Evolutionary conservation across 2,113 vertebrate species (phyloP).

Genomic region (Muntiacus reevesi): DNA sequence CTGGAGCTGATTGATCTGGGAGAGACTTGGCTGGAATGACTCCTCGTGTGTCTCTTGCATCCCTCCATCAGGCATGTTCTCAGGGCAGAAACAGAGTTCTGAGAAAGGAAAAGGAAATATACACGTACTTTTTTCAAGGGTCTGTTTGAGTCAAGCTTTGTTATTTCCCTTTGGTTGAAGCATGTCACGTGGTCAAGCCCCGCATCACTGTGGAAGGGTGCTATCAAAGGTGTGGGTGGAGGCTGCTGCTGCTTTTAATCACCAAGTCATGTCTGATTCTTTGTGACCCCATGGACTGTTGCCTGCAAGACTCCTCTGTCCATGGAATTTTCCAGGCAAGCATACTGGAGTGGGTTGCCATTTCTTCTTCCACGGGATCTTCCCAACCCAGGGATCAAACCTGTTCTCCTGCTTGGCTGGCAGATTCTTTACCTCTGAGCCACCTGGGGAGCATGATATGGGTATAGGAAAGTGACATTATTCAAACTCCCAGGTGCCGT

Average conservation of each 20-base stretch:
- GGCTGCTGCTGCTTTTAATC: too few relatives aligned
- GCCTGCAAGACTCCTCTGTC: too few relatives aligned
- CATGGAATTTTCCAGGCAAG: too few relatives aligned
- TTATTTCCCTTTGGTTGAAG: neutral
- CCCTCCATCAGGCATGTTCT: neutral
- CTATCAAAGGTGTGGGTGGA: neutral
- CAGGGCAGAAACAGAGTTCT: neutral
- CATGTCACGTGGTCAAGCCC: neutral
- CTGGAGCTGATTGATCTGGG: neutral
- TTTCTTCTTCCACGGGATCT: too few relatives aligned
- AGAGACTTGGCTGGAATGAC: neutral
- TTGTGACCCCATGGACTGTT: too few relatives aligned
- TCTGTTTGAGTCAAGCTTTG: neutral
- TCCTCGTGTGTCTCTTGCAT: neutral
- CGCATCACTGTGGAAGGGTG: neutral
- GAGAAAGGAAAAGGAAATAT: neutral
- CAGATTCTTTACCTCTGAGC: too few relatives aligned
- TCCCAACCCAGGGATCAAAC: too few relatives aligned
- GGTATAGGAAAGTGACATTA: neutral
- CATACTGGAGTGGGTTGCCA: too few relatives aligned
- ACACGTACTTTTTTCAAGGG: neutral
- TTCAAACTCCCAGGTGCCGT: neutral
- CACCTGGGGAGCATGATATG: too few relatives aligned
- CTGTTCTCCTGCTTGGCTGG: too few relatives aligned
- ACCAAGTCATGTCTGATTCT: too few relatives aligned